phyloP scores from a whole-genome alignment of 2,888 invertebrate genomes.

The Tridacna crocea region DNA sequence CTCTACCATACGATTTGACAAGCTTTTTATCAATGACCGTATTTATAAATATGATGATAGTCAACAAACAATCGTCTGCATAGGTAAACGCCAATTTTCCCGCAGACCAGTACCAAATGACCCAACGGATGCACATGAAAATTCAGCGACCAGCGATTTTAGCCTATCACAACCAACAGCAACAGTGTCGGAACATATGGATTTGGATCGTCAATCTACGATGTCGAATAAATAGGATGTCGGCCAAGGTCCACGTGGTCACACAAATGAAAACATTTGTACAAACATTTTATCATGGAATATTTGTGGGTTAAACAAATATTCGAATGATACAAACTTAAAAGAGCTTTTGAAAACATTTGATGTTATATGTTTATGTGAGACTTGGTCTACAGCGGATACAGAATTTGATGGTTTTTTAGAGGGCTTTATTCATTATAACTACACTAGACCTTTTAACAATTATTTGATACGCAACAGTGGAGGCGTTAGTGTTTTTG shows the following conservation, averaged over 20 bases:
- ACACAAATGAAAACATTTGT: no score
- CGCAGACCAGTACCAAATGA: neutral
- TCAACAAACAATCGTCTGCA: neutral
- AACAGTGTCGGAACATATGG: neutral
- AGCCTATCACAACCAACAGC: neutral
- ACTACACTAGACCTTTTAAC: no score
- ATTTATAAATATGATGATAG: constrained; percentile 8
- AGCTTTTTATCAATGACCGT: neutral
- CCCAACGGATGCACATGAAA: neutral
- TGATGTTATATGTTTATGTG: neutral
- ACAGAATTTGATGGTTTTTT: no score
- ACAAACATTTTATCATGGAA: no score
- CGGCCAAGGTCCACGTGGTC: no score
- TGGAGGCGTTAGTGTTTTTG: neutral
- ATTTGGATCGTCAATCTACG: no score
- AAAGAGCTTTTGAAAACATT: neutral
- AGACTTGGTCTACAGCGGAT: no score
- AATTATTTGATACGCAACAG: no score
- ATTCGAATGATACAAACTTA: neutral
- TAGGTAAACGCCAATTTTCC: neutral
- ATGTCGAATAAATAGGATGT: no score
- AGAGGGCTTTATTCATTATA: no score
- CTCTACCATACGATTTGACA: neutral
- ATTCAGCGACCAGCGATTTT: neutral
- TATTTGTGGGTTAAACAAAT: neutral